Base-by-base conservation (phyloP, 2,797 vertebrate genomes). In the Parauchenoglanis punctatus region DNA sequence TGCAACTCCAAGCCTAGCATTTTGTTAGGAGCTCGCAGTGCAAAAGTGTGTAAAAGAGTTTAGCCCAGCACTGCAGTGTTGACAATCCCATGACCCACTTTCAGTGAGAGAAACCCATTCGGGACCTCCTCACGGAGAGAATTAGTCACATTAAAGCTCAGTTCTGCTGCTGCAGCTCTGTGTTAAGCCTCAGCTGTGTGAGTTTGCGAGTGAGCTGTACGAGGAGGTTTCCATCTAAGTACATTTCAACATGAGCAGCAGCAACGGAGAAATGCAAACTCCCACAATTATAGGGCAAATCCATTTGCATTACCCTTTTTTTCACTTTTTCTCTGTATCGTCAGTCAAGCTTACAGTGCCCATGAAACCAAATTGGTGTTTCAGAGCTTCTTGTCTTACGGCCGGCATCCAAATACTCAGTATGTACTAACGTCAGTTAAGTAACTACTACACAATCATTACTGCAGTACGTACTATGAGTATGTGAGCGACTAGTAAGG, bases 71-170 rank as follows among this genome's bases (percentile, higher is more conserved):
- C 84, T 72, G 89, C 88, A 84, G 76, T 76, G 77, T 77, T 89
- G 88, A 89, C 87, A 90, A 91, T 90, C 85, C 88, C 88, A 84
- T 90, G 91, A 91, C 91, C 91, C 91, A 91, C 75, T 90, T 91
- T 89, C 76, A 23, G 49, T 85, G 84, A 87, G 87, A 86, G 75
- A 86, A 81, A 88, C 88, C 84, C 87, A 87, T 86, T 90, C 85
- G 35, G 87, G 77, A 87, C 84, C 85, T 89, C 81, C 81, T 86
- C 63, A 77, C 31, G 13, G 77, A 46, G 63, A 89, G 89, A 86
- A 89, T 91, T 90, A 91, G 87, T 90, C 85, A 91, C 89, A 89
- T 83, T 87, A 89, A 81, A 89, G 81, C 91, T 89, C 77, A 84
- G 73, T 87, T 88, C 86, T 58, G 40, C 83, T 23, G 56, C 88